Evolutionary conservation across 2,113 vertebrate genomes (phyloP).

Genomic region (Mirza zaza): DNA sequence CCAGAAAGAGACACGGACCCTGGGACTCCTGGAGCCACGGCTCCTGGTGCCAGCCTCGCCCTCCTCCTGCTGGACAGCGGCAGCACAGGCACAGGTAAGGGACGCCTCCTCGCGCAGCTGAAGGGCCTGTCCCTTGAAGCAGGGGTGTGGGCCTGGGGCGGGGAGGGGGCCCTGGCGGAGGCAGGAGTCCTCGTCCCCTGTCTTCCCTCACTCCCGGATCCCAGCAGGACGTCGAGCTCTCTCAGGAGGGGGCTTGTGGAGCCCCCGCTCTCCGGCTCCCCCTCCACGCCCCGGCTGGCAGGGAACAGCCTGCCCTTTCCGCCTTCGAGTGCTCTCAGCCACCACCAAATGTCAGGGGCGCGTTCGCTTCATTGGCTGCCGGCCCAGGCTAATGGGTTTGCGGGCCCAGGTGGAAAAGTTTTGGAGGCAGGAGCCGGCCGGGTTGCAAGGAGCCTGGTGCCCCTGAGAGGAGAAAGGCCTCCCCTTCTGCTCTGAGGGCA

Average conservation of each 20-base stretch:
- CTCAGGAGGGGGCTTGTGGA: fast-evolving
- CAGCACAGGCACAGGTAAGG: slow-evolving; percentile 30
- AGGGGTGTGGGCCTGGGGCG: neutral
- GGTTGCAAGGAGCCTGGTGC: too few species aligned
- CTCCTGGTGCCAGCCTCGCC: neutral
- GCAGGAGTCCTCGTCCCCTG: fast-evolving
- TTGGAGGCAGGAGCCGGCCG: fast-evolving
- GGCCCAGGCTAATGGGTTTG: neutral
- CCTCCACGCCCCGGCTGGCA: fast-evolving
- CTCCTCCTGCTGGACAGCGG: neutral
- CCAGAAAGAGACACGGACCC: neutral
- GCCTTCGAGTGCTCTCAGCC: fast-evolving
- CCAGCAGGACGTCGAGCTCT: fast-evolving
- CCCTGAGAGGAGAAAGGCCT: neutral
- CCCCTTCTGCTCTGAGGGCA: fast-evolving
- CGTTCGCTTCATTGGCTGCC: neutral
- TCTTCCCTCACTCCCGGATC: neutral
- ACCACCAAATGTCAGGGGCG: fast-evolving
- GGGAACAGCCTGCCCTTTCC: neutral
- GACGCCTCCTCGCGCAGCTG: neutral
- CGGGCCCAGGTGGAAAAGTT: neutral
- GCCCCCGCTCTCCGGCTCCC: neutral
- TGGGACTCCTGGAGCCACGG: neutral
- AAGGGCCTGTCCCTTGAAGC: neutral
- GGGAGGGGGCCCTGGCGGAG: fast-evolving